Evolutionary conservation across 1,140 invertebrate species (phyloP).

Genomic region (Drosophila orosa): DNA sequence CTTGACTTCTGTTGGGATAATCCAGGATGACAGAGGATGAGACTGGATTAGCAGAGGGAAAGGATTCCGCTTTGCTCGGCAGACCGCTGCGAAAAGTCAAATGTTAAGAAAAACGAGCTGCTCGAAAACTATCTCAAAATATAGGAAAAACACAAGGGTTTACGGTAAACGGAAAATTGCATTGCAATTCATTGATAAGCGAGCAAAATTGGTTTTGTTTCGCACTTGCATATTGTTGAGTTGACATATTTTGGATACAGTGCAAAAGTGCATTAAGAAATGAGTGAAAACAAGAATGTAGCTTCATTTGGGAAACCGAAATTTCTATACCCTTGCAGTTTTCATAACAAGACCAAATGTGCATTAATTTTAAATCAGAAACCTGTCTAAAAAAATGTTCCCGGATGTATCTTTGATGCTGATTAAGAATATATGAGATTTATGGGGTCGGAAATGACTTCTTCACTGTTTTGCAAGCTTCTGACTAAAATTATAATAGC

Average conservation of each 20-base stretch:
- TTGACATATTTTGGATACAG: not conserved
- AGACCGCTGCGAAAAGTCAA: constrained; percentile 54
- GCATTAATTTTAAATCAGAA: no score
- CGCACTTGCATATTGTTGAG: not conserved
- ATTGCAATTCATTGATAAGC: constrained; percentile 19
- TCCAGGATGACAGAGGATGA: constrained; percentile 77
- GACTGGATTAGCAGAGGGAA: constrained; percentile 58
- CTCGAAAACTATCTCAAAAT: constrained; percentile 8
- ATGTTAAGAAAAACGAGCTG: constrained; percentile 21
- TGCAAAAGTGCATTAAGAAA: not conserved
- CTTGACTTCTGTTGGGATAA: constrained; percentile 80
- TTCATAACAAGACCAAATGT: no score
- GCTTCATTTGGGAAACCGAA: no score
- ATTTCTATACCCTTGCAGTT: no score
- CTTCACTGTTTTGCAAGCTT: no score
- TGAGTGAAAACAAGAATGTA: not conserved
- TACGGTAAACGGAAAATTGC: not conserved
- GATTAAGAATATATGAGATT: no score
- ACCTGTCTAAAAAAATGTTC: no score
- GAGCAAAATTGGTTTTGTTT: constrained; percentile 2
- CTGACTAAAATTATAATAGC: no score
- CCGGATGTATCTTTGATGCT: no score
- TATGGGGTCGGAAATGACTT: no score
- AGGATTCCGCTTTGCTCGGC: constrained; percentile 3
- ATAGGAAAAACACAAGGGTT: not conserved